Evolutionary conservation across 2,113 vertebrate species (phyloP).

Genomic region (Phyllostomus discolor): DNA sequence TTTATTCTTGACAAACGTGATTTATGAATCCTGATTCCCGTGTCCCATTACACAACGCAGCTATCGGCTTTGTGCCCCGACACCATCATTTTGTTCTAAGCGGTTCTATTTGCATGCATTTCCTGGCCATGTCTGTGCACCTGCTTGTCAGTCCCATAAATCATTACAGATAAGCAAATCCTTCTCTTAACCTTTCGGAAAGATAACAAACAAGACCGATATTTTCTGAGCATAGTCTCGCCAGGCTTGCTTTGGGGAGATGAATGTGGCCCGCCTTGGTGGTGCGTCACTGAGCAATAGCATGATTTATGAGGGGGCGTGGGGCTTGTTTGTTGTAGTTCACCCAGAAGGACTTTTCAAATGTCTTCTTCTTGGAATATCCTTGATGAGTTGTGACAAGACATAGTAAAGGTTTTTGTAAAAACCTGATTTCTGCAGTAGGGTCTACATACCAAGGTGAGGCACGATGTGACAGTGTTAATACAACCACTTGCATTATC

Average conservation of each 20-base stretch:
- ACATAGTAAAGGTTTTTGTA: neutral
- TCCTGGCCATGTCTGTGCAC: constrained; percentile 61
- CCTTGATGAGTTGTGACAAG: neutral
- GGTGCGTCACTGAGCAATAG: neutral
- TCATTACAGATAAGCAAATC: constrained; percentile 79
- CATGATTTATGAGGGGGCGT: constrained; percentile 38
- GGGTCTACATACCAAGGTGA: neutral
- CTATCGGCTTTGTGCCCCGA: constrained; percentile 58
- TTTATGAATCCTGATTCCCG: constrained; percentile 73
- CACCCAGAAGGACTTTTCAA: neutral
- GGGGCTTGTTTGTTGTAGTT: neutral
- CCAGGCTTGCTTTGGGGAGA: constrained; percentile 58
- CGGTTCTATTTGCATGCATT: constrained; percentile 57
- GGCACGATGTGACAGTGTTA: neutral
- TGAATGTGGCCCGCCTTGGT: neutral
- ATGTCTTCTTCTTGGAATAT: neutral
- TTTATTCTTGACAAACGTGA: constrained; percentile 73
- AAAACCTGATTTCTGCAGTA: neutral
- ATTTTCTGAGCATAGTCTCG: constrained; percentile 65
- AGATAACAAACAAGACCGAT: constrained; percentile 62
- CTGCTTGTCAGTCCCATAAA: constrained; percentile 76
- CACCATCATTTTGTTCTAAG: constrained; percentile 74
- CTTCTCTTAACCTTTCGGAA: constrained; percentile 76
- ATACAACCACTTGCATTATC: neutral
- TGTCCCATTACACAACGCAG: constrained; percentile 71